A percentile compares a stretch with the other conserved stretches of the same genome.
phyloP scores from a whole-genome alignment of 2,797 vertebrate species.

The Cyclopterus lumpus region DNA sequence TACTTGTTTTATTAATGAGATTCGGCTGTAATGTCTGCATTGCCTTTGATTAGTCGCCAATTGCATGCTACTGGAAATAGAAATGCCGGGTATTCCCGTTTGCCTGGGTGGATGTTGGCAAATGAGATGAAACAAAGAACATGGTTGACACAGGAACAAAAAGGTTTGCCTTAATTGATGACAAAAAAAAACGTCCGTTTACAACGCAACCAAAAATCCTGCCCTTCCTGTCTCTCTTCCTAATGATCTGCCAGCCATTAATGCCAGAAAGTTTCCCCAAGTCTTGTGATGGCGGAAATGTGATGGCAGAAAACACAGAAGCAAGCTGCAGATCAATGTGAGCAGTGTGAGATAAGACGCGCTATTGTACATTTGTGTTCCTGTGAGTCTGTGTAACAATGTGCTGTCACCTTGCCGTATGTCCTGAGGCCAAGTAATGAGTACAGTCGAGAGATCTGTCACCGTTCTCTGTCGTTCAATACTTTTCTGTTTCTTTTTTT shows the following conservation, averaged over 20 bases:
- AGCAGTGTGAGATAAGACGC: conserved; percentile 43
- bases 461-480: conserved; percentile 48
- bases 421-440: conserved; percentile 63
- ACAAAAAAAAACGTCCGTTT: conserved; percentile 29
- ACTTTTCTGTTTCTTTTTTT: conserved; percentile 38
- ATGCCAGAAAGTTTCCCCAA: conserved; percentile 45
- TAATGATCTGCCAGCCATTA: conserved; percentile 52
- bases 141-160: conserved; percentile 22
- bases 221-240: conserved; percentile 20
- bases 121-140: conserved; percentile 3
- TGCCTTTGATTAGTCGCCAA: conserved; percentile 13
- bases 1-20: conserved; percentile 31
- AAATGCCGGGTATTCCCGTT: neutral
- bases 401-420: conserved; percentile 45
- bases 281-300: neutral
- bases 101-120: neutral
- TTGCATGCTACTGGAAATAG: neutral
- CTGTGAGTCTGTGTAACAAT: conserved; percentile 6
- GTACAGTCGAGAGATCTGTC: conserved; percentile 52
- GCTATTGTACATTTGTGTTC: conserved; percentile 19
- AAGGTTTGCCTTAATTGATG: conserved; percentile 57
- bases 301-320: conserved; percentile 36
- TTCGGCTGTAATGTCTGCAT: conserved; percentile 16
- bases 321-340: conserved; percentile 45
- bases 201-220: conserved; percentile 10